These are phyloP conservation scores for Neosilurus hyrtlii DNA, from an alignment of 2,797 vertebrate genomes.

Conservation along the genomic window DNA sequence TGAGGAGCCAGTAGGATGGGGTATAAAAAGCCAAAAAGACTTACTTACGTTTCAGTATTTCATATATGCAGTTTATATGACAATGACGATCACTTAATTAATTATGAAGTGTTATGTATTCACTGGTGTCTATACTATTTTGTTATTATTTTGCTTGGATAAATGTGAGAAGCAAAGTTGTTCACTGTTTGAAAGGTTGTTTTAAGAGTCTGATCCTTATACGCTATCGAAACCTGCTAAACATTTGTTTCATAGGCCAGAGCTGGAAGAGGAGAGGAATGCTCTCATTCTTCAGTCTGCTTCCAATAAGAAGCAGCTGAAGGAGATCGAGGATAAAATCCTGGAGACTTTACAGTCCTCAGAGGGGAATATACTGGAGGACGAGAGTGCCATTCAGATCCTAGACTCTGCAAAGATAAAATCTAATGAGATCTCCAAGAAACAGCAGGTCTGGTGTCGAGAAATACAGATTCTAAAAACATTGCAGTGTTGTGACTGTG, in stretches of 20 bases:
- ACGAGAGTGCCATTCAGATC: constrained; percentile 90
- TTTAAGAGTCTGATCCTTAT: background rate
- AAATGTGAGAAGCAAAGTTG: background rate
- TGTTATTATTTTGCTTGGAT: background rate
- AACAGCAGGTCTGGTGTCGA: constrained; percentile 81
- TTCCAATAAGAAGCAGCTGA: constrained; percentile 89
- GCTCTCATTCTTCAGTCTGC: constrained; percentile 92
- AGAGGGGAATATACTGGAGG: constrained; percentile 94
- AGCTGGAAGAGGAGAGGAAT: constrained; percentile 93
- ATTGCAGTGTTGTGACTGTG: background rate
- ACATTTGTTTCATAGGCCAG: constrained; percentile 74
- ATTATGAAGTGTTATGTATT: background rate
- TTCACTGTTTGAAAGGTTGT: background rate
- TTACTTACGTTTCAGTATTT: background rate
- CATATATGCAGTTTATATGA: background rate
- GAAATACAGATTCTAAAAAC: constrained; percentile 17
- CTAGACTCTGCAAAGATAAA: constrained; percentile 93
- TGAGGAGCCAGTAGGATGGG: no score
- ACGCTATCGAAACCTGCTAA: background rate
- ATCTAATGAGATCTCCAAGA: constrained; percentile 92
- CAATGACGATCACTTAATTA: background rate
- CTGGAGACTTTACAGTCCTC: constrained; percentile 91
- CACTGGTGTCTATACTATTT: background rate
- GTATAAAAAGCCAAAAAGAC: no score
- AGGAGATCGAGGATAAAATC: constrained; percentile 94